These are phyloP conservation scores for Momotus momota DNA, from an alignment of 2,797 vertebrate species.

Conservation along the genomic window DNA sequence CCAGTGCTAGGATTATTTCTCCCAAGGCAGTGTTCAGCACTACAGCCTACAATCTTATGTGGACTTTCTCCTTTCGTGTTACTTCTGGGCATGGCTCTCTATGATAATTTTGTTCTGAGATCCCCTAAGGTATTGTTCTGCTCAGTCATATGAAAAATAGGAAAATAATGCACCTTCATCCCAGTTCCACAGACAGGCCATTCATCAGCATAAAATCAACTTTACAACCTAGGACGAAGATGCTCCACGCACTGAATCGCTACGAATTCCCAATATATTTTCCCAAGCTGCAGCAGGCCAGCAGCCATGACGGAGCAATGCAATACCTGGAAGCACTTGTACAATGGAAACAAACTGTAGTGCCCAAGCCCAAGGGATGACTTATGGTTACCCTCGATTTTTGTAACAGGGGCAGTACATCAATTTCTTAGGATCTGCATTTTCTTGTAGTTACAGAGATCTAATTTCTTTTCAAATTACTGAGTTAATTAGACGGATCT, in stretches of 20 bases:
- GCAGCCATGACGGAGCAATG: fast-evolving
- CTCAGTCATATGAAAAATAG: conserved; percentile 54
- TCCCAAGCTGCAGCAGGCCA: background rate
- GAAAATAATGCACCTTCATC: conserved; percentile 60
- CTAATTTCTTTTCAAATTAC: background rate
- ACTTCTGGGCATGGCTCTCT: conserved; percentile 22
- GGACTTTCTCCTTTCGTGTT: conserved; percentile 4
- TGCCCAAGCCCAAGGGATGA: background rate
- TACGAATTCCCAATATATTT: background rate
- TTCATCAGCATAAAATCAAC: conserved; percentile 52
- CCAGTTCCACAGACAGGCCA: background rate
- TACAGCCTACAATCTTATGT: background rate
- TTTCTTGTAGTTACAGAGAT: background rate
- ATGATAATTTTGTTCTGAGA: conserved; percentile 37
- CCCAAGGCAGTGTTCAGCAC: background rate
- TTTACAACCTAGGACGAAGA: background rate
- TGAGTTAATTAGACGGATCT: background rate
- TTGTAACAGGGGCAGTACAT: background rate
- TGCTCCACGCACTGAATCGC: background rate
- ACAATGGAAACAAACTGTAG: background rate
- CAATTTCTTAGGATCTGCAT: background rate
- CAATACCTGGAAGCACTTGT: background rate
- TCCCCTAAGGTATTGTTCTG: conserved; percentile 48
- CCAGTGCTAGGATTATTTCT: conserved; percentile 35
- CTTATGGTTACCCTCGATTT: background rate